phyloP scores from a whole-genome alignment of 37 sponge, comb jelly and placozoan species.

The Eunapius fragilis region DNA sequence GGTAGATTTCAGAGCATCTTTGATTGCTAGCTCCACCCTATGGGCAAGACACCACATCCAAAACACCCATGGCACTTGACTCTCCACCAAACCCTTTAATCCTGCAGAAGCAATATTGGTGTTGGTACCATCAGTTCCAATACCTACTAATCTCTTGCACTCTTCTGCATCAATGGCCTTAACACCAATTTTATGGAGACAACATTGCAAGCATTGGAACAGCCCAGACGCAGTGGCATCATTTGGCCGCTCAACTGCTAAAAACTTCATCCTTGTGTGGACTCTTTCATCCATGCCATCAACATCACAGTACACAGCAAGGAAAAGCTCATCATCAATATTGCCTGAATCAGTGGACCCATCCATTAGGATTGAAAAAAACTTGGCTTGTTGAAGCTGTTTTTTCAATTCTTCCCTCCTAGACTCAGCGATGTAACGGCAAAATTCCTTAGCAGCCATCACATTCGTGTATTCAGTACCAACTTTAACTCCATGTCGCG shows the following conservation, averaged over 20 bases:
- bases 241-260: conserved; percentile 25
- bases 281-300: conserved; percentile 29
- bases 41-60: too few relatives aligned
- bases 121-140: conserved; percentile 41
- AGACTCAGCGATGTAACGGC: conserved; percentile 29
- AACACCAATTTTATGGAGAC: conserved; percentile 2
- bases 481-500: conserved; percentile 32
- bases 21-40: too few relatives aligned
- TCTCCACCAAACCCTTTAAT: too few relatives aligned
- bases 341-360: conserved; percentile 38
- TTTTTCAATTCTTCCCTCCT: not conserved
- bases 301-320: conserved; percentile 30
- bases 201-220: conserved; percentile 12
- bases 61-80: too few relatives aligned
- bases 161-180: conserved; percentile 11
- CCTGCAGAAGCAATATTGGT: not conserved
- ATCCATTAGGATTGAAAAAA: conserved; percentile 27
- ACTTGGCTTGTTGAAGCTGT: not conserved
- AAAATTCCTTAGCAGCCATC: conserved; percentile 21
- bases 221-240: conserved; percentile 20
- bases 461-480: conserved; percentile 10
- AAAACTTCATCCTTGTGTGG: conserved; percentile 20
- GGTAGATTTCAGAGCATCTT: too few relatives aligned
- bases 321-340: conserved; percentile 30
- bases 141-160: conserved; percentile 34